Conservation (phyloP, 2,888 invertebrate genomes). For the Odontothrips loti region DNA sequence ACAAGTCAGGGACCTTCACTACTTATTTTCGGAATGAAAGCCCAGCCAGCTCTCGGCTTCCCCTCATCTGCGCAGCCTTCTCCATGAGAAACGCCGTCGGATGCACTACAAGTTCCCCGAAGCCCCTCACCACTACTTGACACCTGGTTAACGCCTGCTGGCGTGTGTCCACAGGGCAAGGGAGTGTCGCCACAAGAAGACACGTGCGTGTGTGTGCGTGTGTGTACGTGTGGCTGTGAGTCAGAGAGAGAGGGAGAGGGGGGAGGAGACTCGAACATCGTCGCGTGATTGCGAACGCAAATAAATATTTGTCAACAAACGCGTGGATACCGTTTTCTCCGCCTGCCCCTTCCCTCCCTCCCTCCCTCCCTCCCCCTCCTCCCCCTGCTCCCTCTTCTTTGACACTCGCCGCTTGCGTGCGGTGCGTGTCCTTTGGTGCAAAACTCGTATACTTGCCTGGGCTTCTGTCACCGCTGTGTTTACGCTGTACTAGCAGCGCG, state of each 20-base stretch:
- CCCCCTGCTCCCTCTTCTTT: no score
- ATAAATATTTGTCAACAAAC: slow-evolving; percentile 22
- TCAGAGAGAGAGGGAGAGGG: background rate
- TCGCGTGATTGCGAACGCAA: slow-evolving; percentile 4
- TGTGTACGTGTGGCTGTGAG: background rate
- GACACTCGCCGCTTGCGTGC: no score
- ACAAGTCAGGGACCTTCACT: no score
- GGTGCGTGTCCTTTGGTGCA: background rate
- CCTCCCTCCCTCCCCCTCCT: no score
- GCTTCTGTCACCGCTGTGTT: background rate
- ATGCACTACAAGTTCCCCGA: no score
- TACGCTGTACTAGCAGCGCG: background rate
- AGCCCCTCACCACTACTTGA: background rate
- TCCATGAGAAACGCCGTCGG: no score
- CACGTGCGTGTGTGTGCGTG: background rate
- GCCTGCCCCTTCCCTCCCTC: no score
- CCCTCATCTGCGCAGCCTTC: no score
- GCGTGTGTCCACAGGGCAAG: background rate
- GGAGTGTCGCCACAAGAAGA: background rate
- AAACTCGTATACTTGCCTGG: background rate
- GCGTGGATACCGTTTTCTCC: background rate
- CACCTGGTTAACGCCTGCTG: background rate
- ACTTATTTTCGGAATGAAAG: no score
- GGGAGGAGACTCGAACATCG: background rate
- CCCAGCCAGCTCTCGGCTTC: no score